Percentiles rank a stretch among this genome's conserved stretches.
phyloP scores from a whole-genome alignment of 2,797 vertebrate genomes.

The Bucorvus abyssinicus region DNA sequence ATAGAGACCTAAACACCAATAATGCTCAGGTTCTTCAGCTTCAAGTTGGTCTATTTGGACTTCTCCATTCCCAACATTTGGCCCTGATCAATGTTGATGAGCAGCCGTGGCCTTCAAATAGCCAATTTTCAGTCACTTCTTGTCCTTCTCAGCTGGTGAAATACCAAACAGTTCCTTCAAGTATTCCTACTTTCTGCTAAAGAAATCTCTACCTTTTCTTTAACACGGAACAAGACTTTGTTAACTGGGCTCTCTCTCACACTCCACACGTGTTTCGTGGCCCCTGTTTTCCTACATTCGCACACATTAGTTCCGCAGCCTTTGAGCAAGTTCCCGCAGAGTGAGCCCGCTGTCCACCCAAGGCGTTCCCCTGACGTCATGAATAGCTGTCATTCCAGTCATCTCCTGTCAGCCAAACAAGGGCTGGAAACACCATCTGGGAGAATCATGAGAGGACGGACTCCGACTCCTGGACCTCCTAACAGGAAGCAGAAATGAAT shows the following conservation, averaged over 20 bases:
- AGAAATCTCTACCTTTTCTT: neutral
- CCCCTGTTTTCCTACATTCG: neutral
- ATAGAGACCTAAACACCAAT: neutral
- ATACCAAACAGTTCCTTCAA: neutral
- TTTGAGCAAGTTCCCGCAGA: neutral
- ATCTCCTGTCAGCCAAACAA: neutral
- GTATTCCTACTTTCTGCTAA: neutral
- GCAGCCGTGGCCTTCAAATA: neutral
- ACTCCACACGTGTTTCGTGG: accelerated
- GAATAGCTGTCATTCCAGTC: neutral
- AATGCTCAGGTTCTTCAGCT: neutral
- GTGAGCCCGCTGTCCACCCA: neutral
- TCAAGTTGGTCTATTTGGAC: neutral
- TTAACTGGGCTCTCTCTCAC: neutral
- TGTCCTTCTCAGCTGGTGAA: neutral
- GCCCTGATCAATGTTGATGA: neutral
- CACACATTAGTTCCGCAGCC: neutral
- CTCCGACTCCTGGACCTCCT: neutral
- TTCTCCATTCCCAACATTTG: neutral
- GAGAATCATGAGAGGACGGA: neutral
- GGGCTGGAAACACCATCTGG: neutral
- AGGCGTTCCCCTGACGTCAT: neutral
- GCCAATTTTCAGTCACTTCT: neutral
- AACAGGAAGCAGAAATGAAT: neutral
- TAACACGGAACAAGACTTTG: neutral